Percentiles rank a stretch among this genome's conserved stretches.
Evolutionary conservation across 2,113 vertebrate genomes (phyloP).

Genomic region (Grammomys surdaster): DNA sequence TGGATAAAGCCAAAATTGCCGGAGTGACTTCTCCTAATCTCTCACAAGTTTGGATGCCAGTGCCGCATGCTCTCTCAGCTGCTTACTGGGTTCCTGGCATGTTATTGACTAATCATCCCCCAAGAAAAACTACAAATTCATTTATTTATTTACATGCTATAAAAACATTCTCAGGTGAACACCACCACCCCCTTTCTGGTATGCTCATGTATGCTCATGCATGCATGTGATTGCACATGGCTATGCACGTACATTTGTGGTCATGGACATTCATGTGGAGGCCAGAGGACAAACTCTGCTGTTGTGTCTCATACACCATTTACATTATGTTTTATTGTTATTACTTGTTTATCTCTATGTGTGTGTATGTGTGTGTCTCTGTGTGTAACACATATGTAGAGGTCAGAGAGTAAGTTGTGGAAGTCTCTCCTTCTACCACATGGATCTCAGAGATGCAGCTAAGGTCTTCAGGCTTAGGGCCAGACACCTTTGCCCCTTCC

Average conservation of each 20-base stretch:
- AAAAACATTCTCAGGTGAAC: neutral
- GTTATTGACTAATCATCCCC: neutral
- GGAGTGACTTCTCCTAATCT: constrained; percentile 14
- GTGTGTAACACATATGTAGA: neutral
- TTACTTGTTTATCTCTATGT: neutral
- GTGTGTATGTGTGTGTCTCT: neutral
- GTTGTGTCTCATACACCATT: neutral
- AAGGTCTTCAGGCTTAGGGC: neutral
- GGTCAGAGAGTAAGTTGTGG: neutral
- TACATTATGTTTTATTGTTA: neutral
- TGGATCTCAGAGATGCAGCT: neutral
- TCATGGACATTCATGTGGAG: neutral
- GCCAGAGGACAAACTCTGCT: neutral
- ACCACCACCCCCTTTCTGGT: neutral
- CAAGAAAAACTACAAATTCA: constrained; percentile 1
- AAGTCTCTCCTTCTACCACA: no score
- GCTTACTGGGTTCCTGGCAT: constrained; percentile 41
- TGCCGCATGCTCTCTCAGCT: constrained; percentile 16
- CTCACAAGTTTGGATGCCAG: neutral
- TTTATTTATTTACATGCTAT: constrained; percentile 36
- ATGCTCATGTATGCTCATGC: neutral
- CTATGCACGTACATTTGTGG: neutral
- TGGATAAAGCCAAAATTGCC: constrained; percentile 31
- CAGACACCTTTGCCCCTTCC: no score
- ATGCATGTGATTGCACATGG: neutral